Base-by-base conservation (phyloP, 2,113 vertebrate species). In the Platysteira castanea region DNA sequence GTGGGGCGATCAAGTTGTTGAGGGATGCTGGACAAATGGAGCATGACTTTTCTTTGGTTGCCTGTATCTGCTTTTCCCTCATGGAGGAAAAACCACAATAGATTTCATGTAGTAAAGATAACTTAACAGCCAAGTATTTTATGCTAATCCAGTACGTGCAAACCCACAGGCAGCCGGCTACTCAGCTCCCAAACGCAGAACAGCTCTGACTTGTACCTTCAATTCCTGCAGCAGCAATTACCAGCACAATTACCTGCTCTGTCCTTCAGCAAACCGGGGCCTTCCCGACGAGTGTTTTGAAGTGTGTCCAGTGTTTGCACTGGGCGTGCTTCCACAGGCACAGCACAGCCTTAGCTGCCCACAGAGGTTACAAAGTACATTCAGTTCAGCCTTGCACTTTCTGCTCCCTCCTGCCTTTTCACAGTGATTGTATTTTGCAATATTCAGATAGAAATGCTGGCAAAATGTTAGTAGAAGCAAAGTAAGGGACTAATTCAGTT, bases 391-490 rank as follows among this genome's bases (percentile, higher is more conserved):
- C 77, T 57, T 44, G 13, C 22, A 7, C 64, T 78, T 71, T 53
- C 76, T 73, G 10, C 46, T 80, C 80, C 57, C 70, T 42, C 44
- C 41, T 57, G 68, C 35, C 14, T 68, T 78, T 47, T 33, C 35
- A 16, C 20, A 13, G 14, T 0, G 15, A 65, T 19, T 2, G 0
- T 10, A 4, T 71, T 85, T 90, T 57, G 50, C 82, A 50, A 7
- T 42, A 19, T 20, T 79, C 49, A 14, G 52, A 8, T 14, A 76
- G 53, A 91, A 93, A 56, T 3, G 5, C 59, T 20, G 67, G 31
- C 16, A 49, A 63, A 78, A 68, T 3, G 2, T 26, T 46, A 10
- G 41, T 4, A 57, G 42, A n/a, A 52, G 16, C 16, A 42, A 85
- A 74, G 44, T 9, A 54, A 81, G 22, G 71, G 61, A 44, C 7